Conservation (phyloP, 2,113 vertebrate genomes). For the Colistium nudipinnis region DNA sequence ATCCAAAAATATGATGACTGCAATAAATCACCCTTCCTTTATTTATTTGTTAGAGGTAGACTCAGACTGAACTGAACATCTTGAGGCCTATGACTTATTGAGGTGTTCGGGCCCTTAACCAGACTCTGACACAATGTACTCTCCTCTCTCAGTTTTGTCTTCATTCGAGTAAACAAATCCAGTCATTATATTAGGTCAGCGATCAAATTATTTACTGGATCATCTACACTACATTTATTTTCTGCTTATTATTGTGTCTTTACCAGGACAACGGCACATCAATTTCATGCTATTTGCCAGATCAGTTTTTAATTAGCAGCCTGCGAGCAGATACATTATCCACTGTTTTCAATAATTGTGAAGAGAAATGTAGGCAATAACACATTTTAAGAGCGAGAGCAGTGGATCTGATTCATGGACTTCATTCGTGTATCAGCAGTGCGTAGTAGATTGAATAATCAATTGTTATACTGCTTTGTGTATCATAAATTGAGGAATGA, state of each 20-base stretch:
- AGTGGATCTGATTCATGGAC: conserved; percentile 26
- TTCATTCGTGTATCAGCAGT: conserved; percentile 31
- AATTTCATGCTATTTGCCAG: not conserved
- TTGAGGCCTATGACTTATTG: not conserved
- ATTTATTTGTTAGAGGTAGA: not conserved
- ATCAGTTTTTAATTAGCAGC: not conserved
- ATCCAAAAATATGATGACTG: not conserved
- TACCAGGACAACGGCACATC: not conserved
- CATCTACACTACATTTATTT: not conserved
- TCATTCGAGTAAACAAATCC: conserved; percentile 8
- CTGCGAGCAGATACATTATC: not conserved
- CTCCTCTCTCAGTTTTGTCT: not conserved
- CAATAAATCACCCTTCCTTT: not conserved
- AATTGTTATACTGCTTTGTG: conserved; percentile 18
- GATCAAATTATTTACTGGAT: not conserved
- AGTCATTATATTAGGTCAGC: not conserved
- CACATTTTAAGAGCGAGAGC: conserved; percentile 9
- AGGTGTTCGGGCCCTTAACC: not conserved
- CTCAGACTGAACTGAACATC: not conserved
- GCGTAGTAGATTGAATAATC: conserved; percentile 38
- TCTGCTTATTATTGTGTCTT: not conserved
- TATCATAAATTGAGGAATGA: conserved; percentile 37
- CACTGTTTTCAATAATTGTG: conserved; percentile 3
- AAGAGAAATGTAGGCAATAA: not conserved
- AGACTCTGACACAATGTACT: not conserved